Evolutionary conservation across 2,797 vertebrate genomes (phyloP), one percentile per base, ranked within the genome.

Genomic region (Sebastes vulpes): DNA sequence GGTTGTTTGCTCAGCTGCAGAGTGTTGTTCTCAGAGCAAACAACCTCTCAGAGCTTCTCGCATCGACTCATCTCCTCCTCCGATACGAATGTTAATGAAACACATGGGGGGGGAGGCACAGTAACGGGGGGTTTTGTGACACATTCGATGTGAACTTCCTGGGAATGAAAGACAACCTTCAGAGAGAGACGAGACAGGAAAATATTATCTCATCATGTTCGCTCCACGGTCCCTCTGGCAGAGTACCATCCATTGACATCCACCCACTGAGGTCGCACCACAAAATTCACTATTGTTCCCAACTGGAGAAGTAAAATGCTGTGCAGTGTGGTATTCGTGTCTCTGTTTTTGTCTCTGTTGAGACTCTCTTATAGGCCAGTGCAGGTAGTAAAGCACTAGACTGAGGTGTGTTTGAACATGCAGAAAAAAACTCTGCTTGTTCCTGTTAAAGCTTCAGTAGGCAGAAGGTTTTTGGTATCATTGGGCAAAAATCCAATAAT

Each of bases 121-220:
- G 57, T 70, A 48, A 77, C 6, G 10, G 59, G 53, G 61, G 31
- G 60, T 59, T 63, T 26, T 73, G 56, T 14, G 21, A 56, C 73
- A 48, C 58, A 61, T 83, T 68, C 61, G 57, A 59, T 70, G 64
- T 50, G 42, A 76, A n/a, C 59, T 23, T 23, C 23, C 23, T 18
- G 53, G 53, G 66, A 90, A 82, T 90, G 84, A 89, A 88, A 86
- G 79, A 56, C 81, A 86, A 87, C 85, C 81, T 88, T 92, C 48
- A 77, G 80, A 50, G 50, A 50, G 50, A 79, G 90, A 88, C 77
- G 84, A 63, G 74, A 84, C 85, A 84, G 91, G 90, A 91, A 93
- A 93, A 92, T 89, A 90, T 93, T 87, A 90, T 84, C 84, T 92
- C 90, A 92, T 92, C 89, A 91, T 90, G 53, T 65, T 79, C 7